These are phyloP conservation scores for Rhinophrynus dorsalis DNA, from an alignment of 2,797 vertebrate species.

Conservation along the genomic window DNA sequence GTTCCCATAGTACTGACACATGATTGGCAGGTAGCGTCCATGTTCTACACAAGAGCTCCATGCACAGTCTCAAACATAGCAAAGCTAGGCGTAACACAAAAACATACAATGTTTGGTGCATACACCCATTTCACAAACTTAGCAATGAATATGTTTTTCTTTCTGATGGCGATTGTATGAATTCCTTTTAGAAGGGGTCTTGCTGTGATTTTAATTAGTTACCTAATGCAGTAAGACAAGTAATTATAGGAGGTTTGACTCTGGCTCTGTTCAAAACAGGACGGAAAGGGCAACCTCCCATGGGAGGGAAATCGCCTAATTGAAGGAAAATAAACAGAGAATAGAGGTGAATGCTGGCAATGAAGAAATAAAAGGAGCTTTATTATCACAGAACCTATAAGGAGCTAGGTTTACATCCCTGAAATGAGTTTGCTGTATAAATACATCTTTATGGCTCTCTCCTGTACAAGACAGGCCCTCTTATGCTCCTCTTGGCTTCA, in stretches of 20 bases:
- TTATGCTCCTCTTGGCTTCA: slow-evolving; percentile 28
- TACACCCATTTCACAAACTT: background rate
- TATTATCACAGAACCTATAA: slow-evolving; percentile 59
- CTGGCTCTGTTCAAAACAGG: slow-evolving; percentile 19
- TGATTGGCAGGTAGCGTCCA: too few relatives aligned
- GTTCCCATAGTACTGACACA: too few relatives aligned
- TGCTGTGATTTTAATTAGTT: slow-evolving; percentile 6
- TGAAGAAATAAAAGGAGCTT: slow-evolving; percentile 50
- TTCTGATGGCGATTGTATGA: background rate
- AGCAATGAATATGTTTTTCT: background rate
- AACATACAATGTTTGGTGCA: too few relatives aligned
- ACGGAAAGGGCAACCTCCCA: slow-evolving; percentile 29
- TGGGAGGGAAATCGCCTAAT: slow-evolving; percentile 32
- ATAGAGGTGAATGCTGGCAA: slow-evolving; percentile 36
- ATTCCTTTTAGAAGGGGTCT: background rate
- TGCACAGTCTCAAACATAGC: too few relatives aligned
- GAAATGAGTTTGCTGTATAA: slow-evolving; percentile 57
- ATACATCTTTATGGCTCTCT: slow-evolving; percentile 55
- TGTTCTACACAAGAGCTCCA: too few relatives aligned
- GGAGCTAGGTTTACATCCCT: slow-evolving; percentile 59
- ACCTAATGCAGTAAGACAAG: slow-evolving; percentile 24
- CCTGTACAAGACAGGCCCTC: slow-evolving; percentile 44
- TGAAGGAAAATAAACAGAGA: slow-evolving; percentile 40
- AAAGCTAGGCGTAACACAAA: too few relatives aligned
- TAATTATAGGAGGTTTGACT: slow-evolving; percentile 27